phyloP scores from a whole-genome alignment of 2,888 invertebrate species.

The Therioaphis trifolii region DNA sequence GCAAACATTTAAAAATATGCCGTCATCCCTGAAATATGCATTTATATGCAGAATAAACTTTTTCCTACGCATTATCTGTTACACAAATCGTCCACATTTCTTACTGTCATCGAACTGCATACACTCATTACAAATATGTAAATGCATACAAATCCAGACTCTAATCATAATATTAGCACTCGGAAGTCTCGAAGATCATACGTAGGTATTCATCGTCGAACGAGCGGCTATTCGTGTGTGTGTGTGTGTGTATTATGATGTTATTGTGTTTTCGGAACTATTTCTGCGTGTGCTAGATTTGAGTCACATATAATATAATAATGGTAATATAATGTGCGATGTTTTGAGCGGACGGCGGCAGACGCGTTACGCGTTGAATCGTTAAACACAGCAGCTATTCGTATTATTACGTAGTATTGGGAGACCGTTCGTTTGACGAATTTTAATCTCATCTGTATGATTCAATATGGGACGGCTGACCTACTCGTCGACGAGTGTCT shows the following conservation, averaged over 20 bases:
- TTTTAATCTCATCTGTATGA: neutral
- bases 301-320: neutral
- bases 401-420: neutral
- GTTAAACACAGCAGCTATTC: neutral
- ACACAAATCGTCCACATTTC: too few relatives aligned
- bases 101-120: too few relatives aligned
- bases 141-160: too few relatives aligned
- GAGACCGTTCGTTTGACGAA: neutral
- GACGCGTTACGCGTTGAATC: neutral
- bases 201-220: neutral
- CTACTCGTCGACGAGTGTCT: neutral
- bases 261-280: conserved; percentile 1
- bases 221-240: neutral
- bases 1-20: too few relatives aligned
- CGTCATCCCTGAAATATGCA: too few relatives aligned
- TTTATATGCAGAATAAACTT: too few relatives aligned
- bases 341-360: neutral
- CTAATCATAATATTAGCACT: too few relatives aligned
- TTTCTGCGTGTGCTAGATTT: neutral
- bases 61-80: too few relatives aligned
- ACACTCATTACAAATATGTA: too few relatives aligned
- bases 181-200: too few relatives aligned
- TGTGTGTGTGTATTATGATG: too few relatives aligned
- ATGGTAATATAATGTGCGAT: neutral
- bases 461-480: neutral